Evolutionary conservation across 2,113 vertebrate genomes (phyloP).

Genomic region (Rhadina sibilatrix): DNA sequence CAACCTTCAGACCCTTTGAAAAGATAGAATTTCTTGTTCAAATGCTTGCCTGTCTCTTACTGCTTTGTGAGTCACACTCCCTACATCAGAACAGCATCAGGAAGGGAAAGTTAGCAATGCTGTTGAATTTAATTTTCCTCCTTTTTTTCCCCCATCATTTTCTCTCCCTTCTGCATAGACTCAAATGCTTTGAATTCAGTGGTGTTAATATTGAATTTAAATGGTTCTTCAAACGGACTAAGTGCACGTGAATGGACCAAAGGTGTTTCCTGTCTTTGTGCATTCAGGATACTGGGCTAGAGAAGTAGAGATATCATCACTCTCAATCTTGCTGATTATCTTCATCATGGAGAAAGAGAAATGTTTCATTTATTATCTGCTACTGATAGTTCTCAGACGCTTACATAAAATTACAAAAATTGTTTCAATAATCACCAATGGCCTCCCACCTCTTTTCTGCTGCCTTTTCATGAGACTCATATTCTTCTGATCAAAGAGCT

Average conservation of each 20-base stretch:
- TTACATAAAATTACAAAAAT: background rate
- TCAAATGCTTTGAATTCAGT: background rate
- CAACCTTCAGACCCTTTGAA: background rate
- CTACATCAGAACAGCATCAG: background rate
- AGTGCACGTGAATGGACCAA: background rate
- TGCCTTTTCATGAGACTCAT: background rate
- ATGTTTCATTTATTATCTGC: background rate
- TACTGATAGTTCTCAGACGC: background rate
- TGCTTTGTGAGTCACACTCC: background rate
- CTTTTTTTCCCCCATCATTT: background rate
- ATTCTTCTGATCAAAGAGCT: background rate
- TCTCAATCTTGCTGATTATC: background rate
- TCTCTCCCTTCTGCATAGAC: background rate
- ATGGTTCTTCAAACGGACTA: background rate
- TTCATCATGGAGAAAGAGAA: background rate
- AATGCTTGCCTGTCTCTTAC: background rate
- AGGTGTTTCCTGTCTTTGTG: background rate
- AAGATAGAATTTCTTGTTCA: background rate
- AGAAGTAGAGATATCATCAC: background rate
- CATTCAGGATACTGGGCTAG: background rate
- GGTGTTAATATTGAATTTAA: background rate
- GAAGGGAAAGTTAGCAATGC: background rate
- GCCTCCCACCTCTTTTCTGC: background rate
- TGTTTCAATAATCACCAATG: background rate
- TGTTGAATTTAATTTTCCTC: background rate